Conservation (phyloP, 1,140 invertebrate species). For the Euschistus heros region DNA sequence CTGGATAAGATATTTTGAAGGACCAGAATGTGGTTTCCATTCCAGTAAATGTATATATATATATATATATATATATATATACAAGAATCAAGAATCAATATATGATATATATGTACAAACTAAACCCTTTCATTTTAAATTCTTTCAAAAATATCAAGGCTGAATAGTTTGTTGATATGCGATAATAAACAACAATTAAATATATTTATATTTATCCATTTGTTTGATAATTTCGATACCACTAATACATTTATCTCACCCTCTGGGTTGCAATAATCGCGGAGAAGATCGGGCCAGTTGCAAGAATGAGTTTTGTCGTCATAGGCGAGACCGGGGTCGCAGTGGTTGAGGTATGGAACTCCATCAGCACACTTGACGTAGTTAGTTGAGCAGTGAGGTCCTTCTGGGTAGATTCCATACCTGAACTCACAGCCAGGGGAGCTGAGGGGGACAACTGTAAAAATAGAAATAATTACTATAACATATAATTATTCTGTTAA, state of each 20-base stretch:
- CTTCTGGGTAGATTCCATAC: conserved; percentile 77
- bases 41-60: too few relatives aligned
- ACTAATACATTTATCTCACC: conserved; percentile 38
- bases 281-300: conserved; percentile 84
- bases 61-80: too few relatives aligned
- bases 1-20: too few relatives aligned
- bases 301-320: conserved; percentile 78
- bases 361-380: conserved; percentile 80
- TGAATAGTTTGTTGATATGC: too few relatives aligned
- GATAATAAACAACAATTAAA: too few relatives aligned
- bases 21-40: too few relatives aligned
- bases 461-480: background rate
- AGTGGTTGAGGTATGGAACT: conserved; percentile 61
- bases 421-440: conserved; percentile 74
- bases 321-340: conserved; percentile 77
- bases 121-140: too few relatives aligned
- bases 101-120: too few relatives aligned
- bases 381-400: conserved; percentile 64
- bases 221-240: too few relatives aligned
- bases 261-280: conserved; percentile 78
- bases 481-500: background rate
- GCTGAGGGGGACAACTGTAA: conserved; percentile 65
- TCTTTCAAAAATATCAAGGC: too few relatives aligned
- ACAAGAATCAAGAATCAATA: too few relatives aligned
- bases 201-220: too few relatives aligned